A percentile compares a stretch with the other conserved stretches of the same genome.
Conservation (phyloP, 2,888 invertebrate genomes). For the Uloborus plumipes region DNA sequence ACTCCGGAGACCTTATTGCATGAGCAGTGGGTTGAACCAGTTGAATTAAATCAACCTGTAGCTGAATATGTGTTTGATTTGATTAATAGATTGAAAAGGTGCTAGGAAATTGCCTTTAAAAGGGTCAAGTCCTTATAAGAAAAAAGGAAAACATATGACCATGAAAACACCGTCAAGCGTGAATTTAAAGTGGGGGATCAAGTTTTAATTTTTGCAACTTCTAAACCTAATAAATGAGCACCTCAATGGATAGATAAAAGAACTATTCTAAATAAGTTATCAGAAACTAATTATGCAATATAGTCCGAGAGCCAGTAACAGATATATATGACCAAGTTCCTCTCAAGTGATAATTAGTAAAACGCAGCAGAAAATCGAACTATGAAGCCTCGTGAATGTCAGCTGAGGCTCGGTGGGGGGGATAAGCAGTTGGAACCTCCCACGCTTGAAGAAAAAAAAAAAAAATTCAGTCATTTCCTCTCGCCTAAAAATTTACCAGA, state of each 20-base stretch:
- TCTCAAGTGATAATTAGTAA: too few relatives aligned
- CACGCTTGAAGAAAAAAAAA: too few relatives aligned
- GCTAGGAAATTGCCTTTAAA: conserved; percentile 12
- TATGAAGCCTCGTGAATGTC: too few relatives aligned
- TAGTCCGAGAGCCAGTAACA: too few relatives aligned
- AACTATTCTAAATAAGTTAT: not conserved
- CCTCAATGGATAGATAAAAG: conserved; percentile 8
- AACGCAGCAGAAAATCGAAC: too few relatives aligned
- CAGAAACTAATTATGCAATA: conserved; percentile 20
- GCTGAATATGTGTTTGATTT: conserved; percentile 16
- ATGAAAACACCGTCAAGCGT: conserved; percentile 11
- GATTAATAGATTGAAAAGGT: too few relatives aligned
- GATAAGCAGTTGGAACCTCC: too few relatives aligned
- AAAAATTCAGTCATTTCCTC: too few relatives aligned
- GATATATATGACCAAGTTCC: too few relatives aligned
- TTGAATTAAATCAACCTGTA: not conserved
- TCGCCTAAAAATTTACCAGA: too few relatives aligned
- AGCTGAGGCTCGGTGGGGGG: too few relatives aligned
- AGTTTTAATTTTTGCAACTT: conserved; percentile 7
- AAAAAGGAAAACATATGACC: conserved; percentile 11
- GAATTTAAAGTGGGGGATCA: conserved; percentile 3
- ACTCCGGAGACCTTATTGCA: conserved; percentile 15
- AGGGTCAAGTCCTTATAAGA: not conserved
- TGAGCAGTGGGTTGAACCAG: conserved; percentile 5
- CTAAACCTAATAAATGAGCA: conserved; percentile 5